Evolutionary conservation across 2,113 vertebrate species (phyloP).

Genomic region (Diadophis punctatus): DNA sequence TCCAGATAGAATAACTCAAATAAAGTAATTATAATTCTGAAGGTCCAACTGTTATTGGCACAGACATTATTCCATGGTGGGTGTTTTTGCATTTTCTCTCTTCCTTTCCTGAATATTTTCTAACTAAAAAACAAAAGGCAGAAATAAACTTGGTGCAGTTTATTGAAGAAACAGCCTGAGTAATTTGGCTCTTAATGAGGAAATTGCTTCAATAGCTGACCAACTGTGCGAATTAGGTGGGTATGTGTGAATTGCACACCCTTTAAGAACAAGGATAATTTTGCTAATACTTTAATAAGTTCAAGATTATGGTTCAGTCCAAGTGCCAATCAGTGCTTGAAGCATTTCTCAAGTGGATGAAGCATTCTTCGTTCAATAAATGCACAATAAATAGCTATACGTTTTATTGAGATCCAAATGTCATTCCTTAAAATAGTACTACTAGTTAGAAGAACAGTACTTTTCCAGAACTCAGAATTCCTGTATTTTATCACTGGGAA

Average conservation of each 20-base stretch:
- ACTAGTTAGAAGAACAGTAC: background rate
- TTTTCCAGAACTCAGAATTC: background rate
- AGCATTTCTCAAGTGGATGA: background rate
- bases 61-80: background rate
- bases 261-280: conserved; percentile 10
- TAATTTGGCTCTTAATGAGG: conserved; percentile 6
- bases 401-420: background rate
- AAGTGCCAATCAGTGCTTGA: background rate
- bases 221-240: background rate
- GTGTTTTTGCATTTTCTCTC: background rate
- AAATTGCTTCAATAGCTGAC: background rate
- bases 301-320: background rate
- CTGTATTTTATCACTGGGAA: background rate
- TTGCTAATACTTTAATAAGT: conserved; percentile 1
- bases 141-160: background rate
- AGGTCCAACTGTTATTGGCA: background rate
- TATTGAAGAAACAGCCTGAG: background rate
- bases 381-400: background rate
- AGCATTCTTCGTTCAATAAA: background rate
- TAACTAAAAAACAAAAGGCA: background rate
- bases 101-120: background rate
- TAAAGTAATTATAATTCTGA: background rate
- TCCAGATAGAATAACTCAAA: background rate
- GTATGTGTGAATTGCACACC: background rate
- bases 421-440: background rate